Evolutionary conservation across 2,113 vertebrate species (phyloP).

Genomic region (Chloropsis hardwickii): DNA sequence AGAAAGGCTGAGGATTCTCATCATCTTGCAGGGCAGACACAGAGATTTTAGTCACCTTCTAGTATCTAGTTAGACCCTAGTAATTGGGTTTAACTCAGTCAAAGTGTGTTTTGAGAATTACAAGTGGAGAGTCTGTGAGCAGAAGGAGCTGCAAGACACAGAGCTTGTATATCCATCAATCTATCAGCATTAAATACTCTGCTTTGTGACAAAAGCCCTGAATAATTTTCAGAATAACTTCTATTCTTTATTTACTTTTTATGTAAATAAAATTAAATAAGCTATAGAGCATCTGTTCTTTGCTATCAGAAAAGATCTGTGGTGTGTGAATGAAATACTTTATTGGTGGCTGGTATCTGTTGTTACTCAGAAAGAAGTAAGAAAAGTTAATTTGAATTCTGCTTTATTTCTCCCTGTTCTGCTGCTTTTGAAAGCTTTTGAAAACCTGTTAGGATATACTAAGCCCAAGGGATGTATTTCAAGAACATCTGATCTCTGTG

Average conservation of each 20-base stretch:
- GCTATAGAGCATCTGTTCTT: not conserved
- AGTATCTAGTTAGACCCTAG: not conserved
- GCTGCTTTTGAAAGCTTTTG: not conserved
- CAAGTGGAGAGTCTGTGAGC: not conserved
- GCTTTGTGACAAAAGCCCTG: not conserved
- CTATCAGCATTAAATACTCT: not conserved
- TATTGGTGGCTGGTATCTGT: not conserved
- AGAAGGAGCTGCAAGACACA: not conserved
- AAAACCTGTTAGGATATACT: not conserved
- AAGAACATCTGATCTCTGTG: not conserved
- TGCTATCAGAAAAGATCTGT: not conserved
- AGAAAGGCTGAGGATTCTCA: not conserved
- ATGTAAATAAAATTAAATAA: not conserved
- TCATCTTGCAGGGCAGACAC: not conserved
- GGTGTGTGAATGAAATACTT: not conserved
- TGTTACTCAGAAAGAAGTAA: not conserved
- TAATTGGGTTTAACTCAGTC: not conserved
- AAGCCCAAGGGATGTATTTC: not conserved
- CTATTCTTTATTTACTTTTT: not conserved
- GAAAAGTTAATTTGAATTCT: not conserved
- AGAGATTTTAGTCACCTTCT: not conserved
- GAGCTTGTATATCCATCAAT: not conserved
- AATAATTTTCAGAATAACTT: not conserved
- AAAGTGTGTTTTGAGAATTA: not conserved
- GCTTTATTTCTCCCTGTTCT: not conserved